These are phyloP conservation scores for Meloidogyne exigua DNA, from an alignment of 1,140 invertebrate genomes.

Conservation along the genomic window DNA sequence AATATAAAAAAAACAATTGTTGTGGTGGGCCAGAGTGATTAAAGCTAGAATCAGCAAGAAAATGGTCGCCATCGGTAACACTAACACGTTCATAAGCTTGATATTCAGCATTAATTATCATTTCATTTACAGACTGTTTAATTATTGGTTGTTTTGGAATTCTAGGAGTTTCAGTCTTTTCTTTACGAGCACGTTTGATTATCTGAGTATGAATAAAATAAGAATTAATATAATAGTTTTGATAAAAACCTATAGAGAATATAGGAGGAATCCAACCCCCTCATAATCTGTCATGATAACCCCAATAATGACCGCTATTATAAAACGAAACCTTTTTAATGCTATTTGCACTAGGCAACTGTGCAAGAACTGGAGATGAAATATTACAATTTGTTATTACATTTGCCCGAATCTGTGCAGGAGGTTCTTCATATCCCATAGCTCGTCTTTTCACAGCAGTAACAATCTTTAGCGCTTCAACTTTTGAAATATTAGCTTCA, in stretches of 20 bases:
- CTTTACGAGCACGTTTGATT: conserved; percentile 4
- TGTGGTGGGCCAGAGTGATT: neutral
- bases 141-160: neutral
- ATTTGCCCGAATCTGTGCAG: neutral
- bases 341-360: conserved; percentile 6
- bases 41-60: neutral
- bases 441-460: conserved; percentile 7
- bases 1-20: neutral
- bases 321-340: conserved; percentile 10
- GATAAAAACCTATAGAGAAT: no score
- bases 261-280: no score
- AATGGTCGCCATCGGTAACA: neutral
- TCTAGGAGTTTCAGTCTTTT: neutral
- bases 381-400: neutral
- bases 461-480: neutral
- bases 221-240: no score
- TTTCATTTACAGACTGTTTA: neutral
- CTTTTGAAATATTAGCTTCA: conserved; percentile 8
- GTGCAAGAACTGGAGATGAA: conserved; percentile 2
- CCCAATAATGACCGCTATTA: no score
- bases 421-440: neutral
- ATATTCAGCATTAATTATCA: conserved; percentile 5
- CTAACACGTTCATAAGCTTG: neutral
- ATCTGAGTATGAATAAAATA: neutral
- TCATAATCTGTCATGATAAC: no score